phyloP scores from a whole-genome alignment of 2,113 vertebrate species.

The Lota lota region DNA sequence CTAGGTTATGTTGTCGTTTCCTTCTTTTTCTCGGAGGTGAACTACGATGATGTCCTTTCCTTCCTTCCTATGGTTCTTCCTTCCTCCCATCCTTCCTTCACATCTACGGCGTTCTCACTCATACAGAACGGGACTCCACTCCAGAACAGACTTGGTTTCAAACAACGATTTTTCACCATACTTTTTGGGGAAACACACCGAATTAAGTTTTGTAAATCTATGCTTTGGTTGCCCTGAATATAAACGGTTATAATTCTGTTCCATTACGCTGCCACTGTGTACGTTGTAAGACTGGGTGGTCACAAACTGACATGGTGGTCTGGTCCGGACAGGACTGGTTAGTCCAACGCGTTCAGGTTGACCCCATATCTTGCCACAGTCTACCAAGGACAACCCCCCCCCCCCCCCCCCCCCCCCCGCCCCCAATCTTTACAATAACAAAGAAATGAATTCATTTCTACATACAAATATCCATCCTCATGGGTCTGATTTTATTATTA shows the following conservation, averaged over 20 bases:
- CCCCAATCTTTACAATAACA: too few relatives aligned
- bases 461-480: too few relatives aligned
- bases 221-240: slow-evolving; percentile 6
- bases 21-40: not conserved
- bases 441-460: too few relatives aligned
- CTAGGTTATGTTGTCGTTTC: not conserved
- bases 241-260: slow-evolving; percentile 6
- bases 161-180: slow-evolving; percentile 3
- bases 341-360: not conserved
- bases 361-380: not conserved
- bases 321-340: not conserved
- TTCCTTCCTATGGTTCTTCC: too few relatives aligned
- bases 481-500: slow-evolving; percentile 8
- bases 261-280: not conserved
- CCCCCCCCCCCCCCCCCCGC: slow-evolving; percentile 1
- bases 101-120: not conserved
- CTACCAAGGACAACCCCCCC: not conserved
- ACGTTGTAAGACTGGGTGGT: not conserved
- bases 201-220: not conserved
- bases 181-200: slow-evolving; percentile 19
- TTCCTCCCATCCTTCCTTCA: too few relatives aligned
- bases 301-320: not conserved
- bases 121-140: not conserved
- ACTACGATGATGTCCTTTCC: too few relatives aligned
- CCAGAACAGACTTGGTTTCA: not conserved